Base-by-base conservation (phyloP, 2,797 vertebrate genomes). In the Sardinella longiceps region DNA sequence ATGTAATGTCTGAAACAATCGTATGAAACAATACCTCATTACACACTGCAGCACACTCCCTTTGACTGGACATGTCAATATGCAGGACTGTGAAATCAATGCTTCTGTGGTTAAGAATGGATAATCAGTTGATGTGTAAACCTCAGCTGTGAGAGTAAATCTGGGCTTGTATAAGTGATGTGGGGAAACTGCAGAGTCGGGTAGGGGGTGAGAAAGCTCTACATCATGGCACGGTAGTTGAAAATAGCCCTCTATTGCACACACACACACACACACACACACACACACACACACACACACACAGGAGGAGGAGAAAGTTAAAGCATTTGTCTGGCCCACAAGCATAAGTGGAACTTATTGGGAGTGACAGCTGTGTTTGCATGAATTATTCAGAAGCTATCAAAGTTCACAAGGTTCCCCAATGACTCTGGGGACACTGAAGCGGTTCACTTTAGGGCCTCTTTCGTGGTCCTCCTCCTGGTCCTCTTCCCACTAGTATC, bases 321-420 rank as follows among this genome's bases (percentile, higher is more conserved):
- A 46, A 45, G 14, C 23, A 20, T 80, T 39, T 45, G 23, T 84
- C 33, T 53, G 50, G n/a, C 80, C 50, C 70, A 58, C 33, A 7
- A 20, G 70, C 15, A 43, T 80, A 51, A 84, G 50, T 50, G 56
- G 43, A 43, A 53, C 50, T 56, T 39, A 28, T 53, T 43, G 80
- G 43, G 74, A 56, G 83, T 30, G 83, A 58, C 83, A 84, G 50
- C 51, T 77, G 70, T 7, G 37, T 84, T 84, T 50, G 56, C 43
- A 56, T 80, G 53, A 84, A 84, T 84, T 80, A 84, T 84, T 74
- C 83, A 84, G 83, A n/a, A 46, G 50, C 50, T 48, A 74, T 83
- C 50, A 83, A 83, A 66, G 82, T 83, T 83, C 58, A 66, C 56
- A 50, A 10, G 45, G 63, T 37, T 74, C 33, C 15, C 18, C 70